Evolutionary conservation across 2,113 vertebrate species (phyloP).

Genomic region (Pseudorhombus dupliciocellatus): DNA sequence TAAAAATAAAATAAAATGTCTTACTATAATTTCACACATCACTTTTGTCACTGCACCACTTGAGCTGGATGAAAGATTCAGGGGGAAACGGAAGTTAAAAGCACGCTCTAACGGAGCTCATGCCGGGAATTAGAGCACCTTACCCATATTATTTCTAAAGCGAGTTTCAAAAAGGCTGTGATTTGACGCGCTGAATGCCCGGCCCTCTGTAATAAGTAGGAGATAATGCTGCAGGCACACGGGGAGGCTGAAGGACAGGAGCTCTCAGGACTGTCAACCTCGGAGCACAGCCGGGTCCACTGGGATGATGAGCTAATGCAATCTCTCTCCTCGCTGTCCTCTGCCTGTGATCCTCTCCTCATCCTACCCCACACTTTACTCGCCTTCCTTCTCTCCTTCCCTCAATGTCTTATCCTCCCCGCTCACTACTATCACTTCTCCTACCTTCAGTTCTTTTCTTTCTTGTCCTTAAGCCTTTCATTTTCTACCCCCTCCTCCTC

Average conservation of each 20-base stretch:
- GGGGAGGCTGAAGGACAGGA: constrained; percentile 66
- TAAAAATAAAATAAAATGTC: too few relatives aligned
- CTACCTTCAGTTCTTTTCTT: constrained; percentile 29
- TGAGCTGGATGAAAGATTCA: constrained; percentile 19
- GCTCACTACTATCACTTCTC: constrained; percentile 36
- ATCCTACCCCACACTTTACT: constrained; percentile 42
- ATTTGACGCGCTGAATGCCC: constrained; percentile 38
- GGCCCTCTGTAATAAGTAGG: constrained; percentile 52
- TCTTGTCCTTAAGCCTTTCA: constrained; percentile 45
- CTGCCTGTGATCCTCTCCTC: constrained; percentile 63
- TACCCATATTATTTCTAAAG: constrained; percentile 18
- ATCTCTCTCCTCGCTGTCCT: constrained; percentile 59
- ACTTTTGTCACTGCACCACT: not conserved
- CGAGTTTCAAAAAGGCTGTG: constrained; percentile 27
- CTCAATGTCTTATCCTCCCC: constrained; percentile 47
- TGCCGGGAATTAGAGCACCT: constrained; percentile 11
- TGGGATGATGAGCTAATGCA: constrained; percentile 67
- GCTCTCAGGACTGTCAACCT: constrained; percentile 68
- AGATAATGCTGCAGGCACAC: constrained; percentile 59
- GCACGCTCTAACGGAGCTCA: not conserved
- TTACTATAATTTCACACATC: constrained; percentile 6
- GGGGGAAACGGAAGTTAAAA: constrained; percentile 23
- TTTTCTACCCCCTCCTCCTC: constrained; percentile 39
- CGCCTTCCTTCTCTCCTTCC: constrained; percentile 53
- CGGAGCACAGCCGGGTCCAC: constrained; percentile 56